These are phyloP conservation scores for Metalampra italica DNA, from an alignment of 2,888 invertebrate genomes.

Conservation along the genomic window DNA sequence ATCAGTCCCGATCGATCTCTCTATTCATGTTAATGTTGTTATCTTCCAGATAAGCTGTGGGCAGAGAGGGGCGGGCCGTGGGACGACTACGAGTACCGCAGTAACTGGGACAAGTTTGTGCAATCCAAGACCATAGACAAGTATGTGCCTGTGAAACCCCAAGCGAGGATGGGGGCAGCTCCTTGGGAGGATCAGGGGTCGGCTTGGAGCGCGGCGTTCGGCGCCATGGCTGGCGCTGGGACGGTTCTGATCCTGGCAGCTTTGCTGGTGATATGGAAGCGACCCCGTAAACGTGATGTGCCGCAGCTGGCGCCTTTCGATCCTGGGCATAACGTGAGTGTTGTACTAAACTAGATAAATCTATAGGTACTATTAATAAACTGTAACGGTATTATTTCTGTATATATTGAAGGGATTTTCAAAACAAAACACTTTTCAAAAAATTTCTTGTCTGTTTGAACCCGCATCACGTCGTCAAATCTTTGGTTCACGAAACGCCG, in stretches of 20 bases:
- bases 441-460: too few species aligned
- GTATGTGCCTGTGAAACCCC: slow-evolving; percentile 21
- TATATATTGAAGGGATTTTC: too few species aligned
- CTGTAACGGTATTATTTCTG: too few species aligned
- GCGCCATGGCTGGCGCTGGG: slow-evolving; percentile 60
- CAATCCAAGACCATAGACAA: background rate
- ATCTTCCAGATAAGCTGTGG: slow-evolving; percentile 71
- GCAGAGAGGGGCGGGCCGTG: slow-evolving; percentile 44
- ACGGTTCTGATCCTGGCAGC: slow-evolving; percentile 57
- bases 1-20: slow-evolving; percentile 56
- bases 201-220: slow-evolving; percentile 60
- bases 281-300: slow-evolving; percentile 44
- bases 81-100: slow-evolving; percentile 39
- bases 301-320: slow-evolving; percentile 62
- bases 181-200: slow-evolving; percentile 37
- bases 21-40: slow-evolving; percentile 56
- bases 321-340: slow-evolving; percentile 61
- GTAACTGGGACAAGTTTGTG: slow-evolving; percentile 20
- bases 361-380: too few species aligned
- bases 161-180: slow-evolving; percentile 32
- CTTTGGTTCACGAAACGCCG: too few species aligned
- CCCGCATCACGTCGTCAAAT: too few species aligned
- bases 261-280: slow-evolving; percentile 49
- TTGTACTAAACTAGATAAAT: background rate
- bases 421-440: too few species aligned